Evolutionary conservation across 30 jellyfish, hydroid and myxozoan genomes (phyloP), one percentile per base, ranked within the genome.

Genomic region (Hydractinia symbiolongicarpus): DNA sequence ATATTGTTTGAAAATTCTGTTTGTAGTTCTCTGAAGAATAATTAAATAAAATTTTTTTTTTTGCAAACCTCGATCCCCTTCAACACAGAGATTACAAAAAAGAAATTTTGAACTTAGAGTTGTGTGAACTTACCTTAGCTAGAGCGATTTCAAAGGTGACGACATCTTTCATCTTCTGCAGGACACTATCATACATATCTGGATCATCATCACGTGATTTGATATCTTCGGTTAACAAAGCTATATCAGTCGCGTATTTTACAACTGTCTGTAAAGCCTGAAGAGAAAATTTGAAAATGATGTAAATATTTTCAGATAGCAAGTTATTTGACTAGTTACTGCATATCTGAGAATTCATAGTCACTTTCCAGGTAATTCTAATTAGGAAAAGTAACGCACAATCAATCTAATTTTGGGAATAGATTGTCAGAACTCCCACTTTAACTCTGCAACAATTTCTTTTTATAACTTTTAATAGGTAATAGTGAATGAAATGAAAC

Each of bases 201-300:
- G 54, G 66, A 50, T 77, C 85, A 50, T 72, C 81, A 21, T 77
- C 76, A 50, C 72, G 76, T 54, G 61, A 57, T 20, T 85, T 64
- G 16, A 78, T 86, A 6, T 88, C 96, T 19, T 56, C 90, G 4
- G 96, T 87, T 9, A 83, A 76, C 4, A 51, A 58, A 5, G 96
- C 96, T 44, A 93, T 84, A 8, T 72, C 70, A 9, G 95, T 85
- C 2, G 98, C 95, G 61, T 93, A 93, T 40, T 88, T 79, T 30
- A 58, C 80, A 4, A 93, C 67, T 57, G 68, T 86, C 13, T 61
- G 79, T 21, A 83, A 69, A 66, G 98, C 96, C 98, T 92, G 78
- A 17, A 73, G 50, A 19, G 49, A 50, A 30, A 30, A 30, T 68
- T 20, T 15, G 14, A n/a, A 20, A 68, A 11, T 68, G 21, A 20